Evolutionary conservation across 2,113 vertebrate species (phyloP), one percentile per base, ranked within the genome.

Genomic region (Corythornis madagascariensis): DNA sequence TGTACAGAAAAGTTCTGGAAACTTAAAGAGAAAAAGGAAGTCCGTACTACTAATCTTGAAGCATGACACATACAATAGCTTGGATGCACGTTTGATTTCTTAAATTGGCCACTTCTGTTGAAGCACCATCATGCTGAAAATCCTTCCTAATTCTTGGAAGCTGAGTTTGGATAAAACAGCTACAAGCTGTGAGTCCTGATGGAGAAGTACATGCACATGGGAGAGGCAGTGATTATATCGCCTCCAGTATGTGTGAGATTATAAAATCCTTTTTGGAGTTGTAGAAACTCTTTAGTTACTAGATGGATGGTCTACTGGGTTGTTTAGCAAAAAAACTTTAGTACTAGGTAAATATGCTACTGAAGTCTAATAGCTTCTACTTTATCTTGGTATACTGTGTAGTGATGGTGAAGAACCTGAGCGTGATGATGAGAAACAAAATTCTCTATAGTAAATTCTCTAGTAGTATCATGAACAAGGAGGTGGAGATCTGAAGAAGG

Each of bases 11-110:
- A 82, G 11, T 66, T 86, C 24, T 35, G 71, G 26, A 60, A 14
- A 25, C 42, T 52, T 52, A 55, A 69, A 9, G 6, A 10, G 2
- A 6, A 5, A 10, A 13, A 9, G 38, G 38, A 40, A 1, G 0
- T 56, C 18, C 74, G 20, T 65, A 25, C 20, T 86, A 22, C 29
- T 89, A 29, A 69, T 40, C 50, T 89, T 73, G 25, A 73, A 16
- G 28, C 63, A 16, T 20, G 52, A 43, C 52, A 55, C 2, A 10
- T n/a, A 25, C 28, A 42, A 19, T 42, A 33, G 5, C 57, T 90
- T 26, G 53, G 71, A n/a, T 38, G n/a, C 28, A 43, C 10, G 19
- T 8, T 3, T 20, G 3, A 10, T 64, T 38, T 60, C 9, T 80
- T 52, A 11, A 22, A 45, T 40, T 13, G 40, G n/a, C 26, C 13